Conservation (phyloP, 92 coral and sea anemone genomes). For the Epizoanthus stellaris region DNA sequence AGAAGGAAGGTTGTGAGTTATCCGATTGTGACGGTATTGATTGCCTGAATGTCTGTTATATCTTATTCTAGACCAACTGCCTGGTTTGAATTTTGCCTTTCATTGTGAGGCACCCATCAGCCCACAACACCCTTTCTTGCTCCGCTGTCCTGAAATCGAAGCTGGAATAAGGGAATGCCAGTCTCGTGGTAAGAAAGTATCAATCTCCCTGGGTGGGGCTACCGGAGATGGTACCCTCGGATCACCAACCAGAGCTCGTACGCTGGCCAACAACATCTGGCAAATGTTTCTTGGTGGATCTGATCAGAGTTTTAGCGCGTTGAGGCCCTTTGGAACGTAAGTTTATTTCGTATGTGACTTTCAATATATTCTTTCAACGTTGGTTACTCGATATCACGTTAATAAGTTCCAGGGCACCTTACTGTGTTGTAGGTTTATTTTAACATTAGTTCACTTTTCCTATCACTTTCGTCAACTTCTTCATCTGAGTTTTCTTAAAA, state of each 20-base stretch:
- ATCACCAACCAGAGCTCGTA: constrained; percentile 30
- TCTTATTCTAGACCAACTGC: constrained; percentile 4
- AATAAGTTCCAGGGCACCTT: neutral
- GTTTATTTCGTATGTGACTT: neutral
- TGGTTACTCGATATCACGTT: neutral
- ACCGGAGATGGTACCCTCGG: constrained; percentile 37
- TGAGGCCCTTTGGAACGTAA: constrained; percentile 55
- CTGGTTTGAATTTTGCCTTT: constrained; percentile 37
- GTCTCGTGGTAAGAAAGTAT: constrained; percentile 35
- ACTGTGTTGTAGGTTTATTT: neutral
- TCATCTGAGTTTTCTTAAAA: too few relatives aligned
- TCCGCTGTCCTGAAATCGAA: constrained; percentile 37
- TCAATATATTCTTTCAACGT: neutral
- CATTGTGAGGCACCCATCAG: constrained; percentile 11
- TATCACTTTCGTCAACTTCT: too few relatives aligned
- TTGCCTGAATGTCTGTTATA: neutral
- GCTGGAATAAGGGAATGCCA: constrained; percentile 53
- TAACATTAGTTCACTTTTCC: too few relatives aligned
- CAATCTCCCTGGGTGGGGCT: constrained; percentile 43
- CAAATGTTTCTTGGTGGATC: constrained; percentile 41
- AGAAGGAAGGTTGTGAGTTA: too few relatives aligned
- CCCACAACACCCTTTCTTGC: constrained; percentile 9
- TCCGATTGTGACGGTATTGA: too few relatives aligned
- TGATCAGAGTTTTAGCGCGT: neutral
- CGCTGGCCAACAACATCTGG: constrained; percentile 38